Percentiles rank a stretch among this genome's conserved stretches.
Evolutionary conservation across 2,113 vertebrate genomes (phyloP).

Genomic region (Pavo muticus): DNA sequence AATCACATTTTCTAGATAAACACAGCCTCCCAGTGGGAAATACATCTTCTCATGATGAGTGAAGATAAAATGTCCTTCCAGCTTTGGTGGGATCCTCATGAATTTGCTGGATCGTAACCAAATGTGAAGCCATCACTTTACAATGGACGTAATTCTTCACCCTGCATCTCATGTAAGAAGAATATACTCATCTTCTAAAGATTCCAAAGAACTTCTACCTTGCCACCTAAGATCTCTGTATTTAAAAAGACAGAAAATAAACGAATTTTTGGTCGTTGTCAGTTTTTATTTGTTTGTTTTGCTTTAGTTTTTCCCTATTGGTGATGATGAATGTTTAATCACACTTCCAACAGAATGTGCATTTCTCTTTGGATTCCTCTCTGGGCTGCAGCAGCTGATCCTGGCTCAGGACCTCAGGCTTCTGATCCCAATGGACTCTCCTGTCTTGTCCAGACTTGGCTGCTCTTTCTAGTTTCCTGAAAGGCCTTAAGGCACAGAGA

Average conservation of each 20-base stretch:
- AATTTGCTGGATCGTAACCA: neutral
- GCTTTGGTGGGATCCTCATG: neutral
- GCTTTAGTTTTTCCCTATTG: neutral
- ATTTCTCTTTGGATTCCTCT: slow-evolving; percentile 16
- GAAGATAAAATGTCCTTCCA: neutral
- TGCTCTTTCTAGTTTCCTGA: neutral
- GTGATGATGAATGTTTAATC: neutral
- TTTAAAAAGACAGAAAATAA: neutral
- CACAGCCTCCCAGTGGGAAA: neutral
- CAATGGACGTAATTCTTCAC: neutral
- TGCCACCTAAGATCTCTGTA: neutral
- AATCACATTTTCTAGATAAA: neutral
- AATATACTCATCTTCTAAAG: neutral
- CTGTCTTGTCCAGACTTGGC: neutral
- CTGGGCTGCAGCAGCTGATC: neutral
- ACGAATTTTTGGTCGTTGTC: neutral
- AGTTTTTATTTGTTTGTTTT: neutral
- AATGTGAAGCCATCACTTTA: neutral
- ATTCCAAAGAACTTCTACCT: neutral
- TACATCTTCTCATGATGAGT: neutral
- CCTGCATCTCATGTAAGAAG: neutral
- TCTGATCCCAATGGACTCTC: neutral
- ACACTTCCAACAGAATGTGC: neutral
- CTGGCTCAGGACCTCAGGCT: neutral
- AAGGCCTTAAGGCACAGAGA: neutral